phyloP scores from a whole-genome alignment of 2,113 vertebrate genomes.

The Phocoena sinus region DNA sequence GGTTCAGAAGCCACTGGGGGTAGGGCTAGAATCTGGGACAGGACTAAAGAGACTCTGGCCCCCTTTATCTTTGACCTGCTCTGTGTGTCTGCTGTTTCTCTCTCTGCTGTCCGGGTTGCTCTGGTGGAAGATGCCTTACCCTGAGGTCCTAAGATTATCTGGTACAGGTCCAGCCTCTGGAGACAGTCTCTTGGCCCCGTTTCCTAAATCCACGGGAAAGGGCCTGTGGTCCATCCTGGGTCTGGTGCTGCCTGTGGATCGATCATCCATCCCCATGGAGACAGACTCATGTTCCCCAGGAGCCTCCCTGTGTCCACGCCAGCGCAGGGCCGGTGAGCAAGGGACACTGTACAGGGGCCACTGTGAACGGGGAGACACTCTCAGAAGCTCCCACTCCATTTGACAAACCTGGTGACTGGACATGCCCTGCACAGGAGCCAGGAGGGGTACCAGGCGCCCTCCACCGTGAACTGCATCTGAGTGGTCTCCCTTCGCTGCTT shows the following conservation, averaged over 20 bases:
- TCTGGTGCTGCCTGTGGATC: not conserved
- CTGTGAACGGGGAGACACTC: not conserved
- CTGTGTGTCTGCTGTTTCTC: not conserved
- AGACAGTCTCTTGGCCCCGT: not conserved
- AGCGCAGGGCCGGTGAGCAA: not conserved
- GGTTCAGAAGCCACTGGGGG: not conserved
- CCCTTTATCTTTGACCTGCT: not conserved
- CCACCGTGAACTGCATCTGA: not conserved
- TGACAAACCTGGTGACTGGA: not conserved
- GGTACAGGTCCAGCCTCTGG: not conserved
- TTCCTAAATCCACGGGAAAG: not conserved
- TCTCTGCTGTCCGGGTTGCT: not conserved
- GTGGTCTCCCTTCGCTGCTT: not conserved
- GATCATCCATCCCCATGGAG: rapidly evolving
- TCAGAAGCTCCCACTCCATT: not conserved
- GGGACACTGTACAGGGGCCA: not conserved
- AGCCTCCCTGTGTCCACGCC: not conserved
- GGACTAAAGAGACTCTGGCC: not conserved
- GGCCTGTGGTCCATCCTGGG: not conserved
- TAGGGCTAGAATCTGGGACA: not conserved
- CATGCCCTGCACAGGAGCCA: not conserved
- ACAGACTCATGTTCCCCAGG: not conserved
- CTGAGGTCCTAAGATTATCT: not conserved
- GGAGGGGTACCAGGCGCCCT: not conserved
- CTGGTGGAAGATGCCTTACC: not conserved